Evolutionary conservation across 2,113 vertebrate species (phyloP).

Genomic region (Nicator chloris): DNA sequence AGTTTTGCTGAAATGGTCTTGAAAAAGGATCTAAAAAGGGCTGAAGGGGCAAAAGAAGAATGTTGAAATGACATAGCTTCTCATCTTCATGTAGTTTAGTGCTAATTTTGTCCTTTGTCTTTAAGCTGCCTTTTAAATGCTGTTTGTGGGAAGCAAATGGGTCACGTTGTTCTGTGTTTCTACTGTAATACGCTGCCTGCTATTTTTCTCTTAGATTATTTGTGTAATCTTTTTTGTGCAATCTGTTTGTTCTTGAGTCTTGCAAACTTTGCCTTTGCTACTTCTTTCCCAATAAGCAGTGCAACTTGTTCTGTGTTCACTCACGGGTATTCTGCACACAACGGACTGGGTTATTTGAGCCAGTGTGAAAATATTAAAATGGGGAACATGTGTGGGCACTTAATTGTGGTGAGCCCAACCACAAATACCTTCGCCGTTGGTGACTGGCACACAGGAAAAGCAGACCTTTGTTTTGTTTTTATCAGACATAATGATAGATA

Average conservation of each 20-base stretch:
- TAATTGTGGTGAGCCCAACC: conserved; percentile 45
- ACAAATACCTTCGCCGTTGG: conserved; percentile 40
- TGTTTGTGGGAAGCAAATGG: conserved; percentile 62
- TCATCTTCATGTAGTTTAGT: conserved; percentile 20
- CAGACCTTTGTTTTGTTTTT: conserved; percentile 56
- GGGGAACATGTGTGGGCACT: conserved; percentile 55
- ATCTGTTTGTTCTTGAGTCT: conserved; percentile 58
- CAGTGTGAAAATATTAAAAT: conserved; percentile 58
- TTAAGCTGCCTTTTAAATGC: conserved; percentile 59
- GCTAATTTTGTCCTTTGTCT: conserved; percentile 63
- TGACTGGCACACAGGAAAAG: conserved; percentile 43
- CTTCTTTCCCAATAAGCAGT: conserved; percentile 54
- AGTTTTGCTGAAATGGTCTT: conserved; percentile 7
- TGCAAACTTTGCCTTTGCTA: conserved; percentile 55
- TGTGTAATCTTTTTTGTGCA: conserved; percentile 68
- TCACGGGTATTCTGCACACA: conserved; percentile 27
- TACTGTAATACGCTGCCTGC: conserved; percentile 57
- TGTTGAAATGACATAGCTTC: conserved; percentile 31
- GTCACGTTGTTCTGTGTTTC: conserved; percentile 60
- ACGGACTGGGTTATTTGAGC: neutral
- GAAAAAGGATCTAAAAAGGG: conserved; percentile 3
- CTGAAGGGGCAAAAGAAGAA: conserved; percentile 14
- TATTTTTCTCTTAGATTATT: conserved; percentile 65
- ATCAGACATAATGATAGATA: conserved; percentile 38
- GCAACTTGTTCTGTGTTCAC: conserved; percentile 37